Evolutionary conservation across 2,797 vertebrate species (phyloP).

Genomic region (Sciurus vulgaris): DNA sequence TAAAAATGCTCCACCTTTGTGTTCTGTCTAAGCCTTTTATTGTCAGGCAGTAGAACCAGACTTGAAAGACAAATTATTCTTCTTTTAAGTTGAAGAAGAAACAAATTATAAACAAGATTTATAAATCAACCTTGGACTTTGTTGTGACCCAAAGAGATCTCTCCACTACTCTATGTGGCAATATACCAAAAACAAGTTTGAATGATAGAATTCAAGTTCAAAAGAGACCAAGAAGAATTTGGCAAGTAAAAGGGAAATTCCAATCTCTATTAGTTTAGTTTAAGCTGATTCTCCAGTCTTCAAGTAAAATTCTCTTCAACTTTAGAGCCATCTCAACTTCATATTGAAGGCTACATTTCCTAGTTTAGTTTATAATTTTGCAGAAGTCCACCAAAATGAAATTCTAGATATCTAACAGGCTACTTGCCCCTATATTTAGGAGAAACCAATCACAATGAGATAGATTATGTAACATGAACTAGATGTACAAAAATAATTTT

Average conservation of each 20-base stretch:
- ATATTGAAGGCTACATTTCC: background rate
- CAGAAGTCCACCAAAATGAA: background rate
- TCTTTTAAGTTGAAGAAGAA: background rate
- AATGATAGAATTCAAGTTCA: background rate
- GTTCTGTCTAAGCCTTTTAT: background rate
- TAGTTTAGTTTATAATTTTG: background rate
- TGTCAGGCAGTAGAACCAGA: background rate
- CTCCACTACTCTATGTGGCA: background rate
- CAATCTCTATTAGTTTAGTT: background rate
- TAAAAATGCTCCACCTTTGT: background rate
- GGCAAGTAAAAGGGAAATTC: background rate
- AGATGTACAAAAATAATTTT: background rate
- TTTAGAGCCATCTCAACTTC: background rate
- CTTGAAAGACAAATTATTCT: background rate
- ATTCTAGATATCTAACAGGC: background rate
- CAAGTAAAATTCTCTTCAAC: background rate
- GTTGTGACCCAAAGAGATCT: background rate
- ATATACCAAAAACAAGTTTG: background rate
- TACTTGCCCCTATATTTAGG: background rate
- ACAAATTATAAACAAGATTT: background rate
- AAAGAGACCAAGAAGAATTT: background rate
- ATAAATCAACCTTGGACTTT: background rate
- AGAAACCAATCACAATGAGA: background rate
- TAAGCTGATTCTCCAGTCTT: background rate
- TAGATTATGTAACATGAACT: background rate